phyloP scores from a whole-genome alignment of 2,888 invertebrate genomes.

The Eupithecia tripunctaria region DNA sequence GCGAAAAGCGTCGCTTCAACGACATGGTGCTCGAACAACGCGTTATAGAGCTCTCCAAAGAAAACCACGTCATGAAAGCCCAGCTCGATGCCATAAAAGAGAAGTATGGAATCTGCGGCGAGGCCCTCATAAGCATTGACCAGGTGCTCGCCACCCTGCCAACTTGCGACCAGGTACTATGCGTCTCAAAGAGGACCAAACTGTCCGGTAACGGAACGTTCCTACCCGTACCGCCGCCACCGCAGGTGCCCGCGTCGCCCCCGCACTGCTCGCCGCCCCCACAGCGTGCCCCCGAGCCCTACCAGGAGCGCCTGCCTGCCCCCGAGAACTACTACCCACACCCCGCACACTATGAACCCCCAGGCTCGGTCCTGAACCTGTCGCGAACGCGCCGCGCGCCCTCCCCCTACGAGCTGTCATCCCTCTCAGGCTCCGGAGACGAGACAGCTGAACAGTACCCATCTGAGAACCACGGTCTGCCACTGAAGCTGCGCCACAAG shows the following conservation, averaged over 20 bases:
- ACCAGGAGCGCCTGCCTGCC: conserved; percentile 78
- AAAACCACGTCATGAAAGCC: conserved; percentile 96
- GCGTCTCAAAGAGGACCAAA: conserved; percentile 90
- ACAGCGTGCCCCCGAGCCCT: conserved; percentile 81
- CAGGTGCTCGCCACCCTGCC: conserved; percentile 94
- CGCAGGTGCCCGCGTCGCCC: conserved; percentile 80
- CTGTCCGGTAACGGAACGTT: conserved; percentile 79
- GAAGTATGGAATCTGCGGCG: conserved; percentile 95
- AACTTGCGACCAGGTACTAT: conserved; percentile 92
- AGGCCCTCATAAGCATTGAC: conserved; percentile 93
- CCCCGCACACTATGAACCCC: conserved; percentile 85
- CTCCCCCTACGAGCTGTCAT: conserved; percentile 92
- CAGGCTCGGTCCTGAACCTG: conserved; percentile 89
- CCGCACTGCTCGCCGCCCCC: conserved; percentile 82
- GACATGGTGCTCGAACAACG: conserved; percentile 98
- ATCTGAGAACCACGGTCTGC: conserved; percentile 90
- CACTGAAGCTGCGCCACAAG: conserved; percentile 96
- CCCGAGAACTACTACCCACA: conserved; percentile 79
- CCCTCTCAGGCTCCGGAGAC: conserved; percentile 87
- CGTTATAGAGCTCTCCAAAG: conserved; percentile 96
- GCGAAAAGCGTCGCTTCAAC: conserved; percentile 98
- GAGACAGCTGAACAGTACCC: conserved; percentile 82
- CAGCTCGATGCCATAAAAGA: conserved; percentile 97
- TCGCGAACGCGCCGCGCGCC: conserved; percentile 87
- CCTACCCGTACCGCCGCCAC: conserved; percentile 76